Evolutionary conservation across 2,888 invertebrate genomes (phyloP).

Genomic region (Gari tellinella): DNA sequence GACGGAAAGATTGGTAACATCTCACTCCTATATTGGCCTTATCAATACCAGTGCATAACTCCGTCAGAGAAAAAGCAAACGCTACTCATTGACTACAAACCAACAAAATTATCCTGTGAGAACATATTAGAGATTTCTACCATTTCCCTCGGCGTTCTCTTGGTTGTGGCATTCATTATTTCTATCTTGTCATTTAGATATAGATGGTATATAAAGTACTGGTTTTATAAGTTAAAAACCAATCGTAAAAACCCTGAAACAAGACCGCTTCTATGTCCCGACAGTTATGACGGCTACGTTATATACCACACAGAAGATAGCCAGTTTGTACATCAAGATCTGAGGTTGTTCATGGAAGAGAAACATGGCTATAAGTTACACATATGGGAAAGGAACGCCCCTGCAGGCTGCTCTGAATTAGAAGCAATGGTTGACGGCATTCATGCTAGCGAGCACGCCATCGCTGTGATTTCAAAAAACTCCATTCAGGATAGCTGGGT

Average conservation of each 20-base stretch:
- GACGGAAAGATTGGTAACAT: slow-evolving; percentile 4
- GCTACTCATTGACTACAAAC: slow-evolving; percentile 8
- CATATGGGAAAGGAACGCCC: slow-evolving; percentile 20
- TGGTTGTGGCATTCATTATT: slow-evolving; percentile 4
- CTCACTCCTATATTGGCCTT: slow-evolving; percentile 20
- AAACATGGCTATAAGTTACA: slow-evolving; percentile 16
- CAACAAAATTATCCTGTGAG: slow-evolving; percentile 20
- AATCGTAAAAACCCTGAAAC: slow-evolving; percentile 7
- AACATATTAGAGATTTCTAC: slow-evolving; percentile 1
- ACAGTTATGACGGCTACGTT: slow-evolving; percentile 19
- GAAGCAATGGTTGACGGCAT: slow-evolving; percentile 49
- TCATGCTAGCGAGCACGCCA: slow-evolving; percentile 38
- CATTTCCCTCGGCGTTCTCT: neutral
- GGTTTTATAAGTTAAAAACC: slow-evolving; percentile 7
- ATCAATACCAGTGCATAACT: slow-evolving; percentile 13
- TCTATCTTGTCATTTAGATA: slow-evolving; percentile 8
- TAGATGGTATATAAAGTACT: slow-evolving; percentile 36
- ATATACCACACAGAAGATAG: slow-evolving; percentile 17
- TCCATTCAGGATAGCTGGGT: slow-evolving; percentile 55
- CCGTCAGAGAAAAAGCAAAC: neutral
- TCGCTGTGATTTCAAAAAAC: slow-evolving; percentile 47
- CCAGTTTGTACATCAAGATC: slow-evolving; percentile 3
- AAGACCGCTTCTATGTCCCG: slow-evolving; percentile 6
- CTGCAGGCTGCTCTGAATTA: slow-evolving; percentile 8
- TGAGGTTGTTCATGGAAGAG: slow-evolving; percentile 20